Evolutionary conservation across 1,140 invertebrate species (phyloP), one percentile per base, ranked within the genome.

Genomic region (Gonioctena quinquepunctata): DNA sequence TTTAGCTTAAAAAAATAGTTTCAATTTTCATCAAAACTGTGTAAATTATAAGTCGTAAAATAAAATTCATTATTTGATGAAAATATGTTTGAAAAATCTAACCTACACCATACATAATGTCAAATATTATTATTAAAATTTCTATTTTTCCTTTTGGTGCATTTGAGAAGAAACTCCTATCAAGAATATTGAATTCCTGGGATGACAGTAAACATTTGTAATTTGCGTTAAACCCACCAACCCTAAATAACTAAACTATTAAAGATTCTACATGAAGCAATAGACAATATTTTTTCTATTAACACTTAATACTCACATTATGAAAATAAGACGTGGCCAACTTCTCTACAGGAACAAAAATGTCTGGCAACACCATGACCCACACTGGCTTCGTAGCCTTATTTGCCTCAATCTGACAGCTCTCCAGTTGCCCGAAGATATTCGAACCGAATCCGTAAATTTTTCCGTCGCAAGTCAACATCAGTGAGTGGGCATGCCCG

Each of bases 281-380:
- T n/a, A n/a, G n/a, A n/a, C n/a, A n/a, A n/a, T n/a, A n/a, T n/a
- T n/a, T n/a, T n/a, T n/a, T n/a, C n/a, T n/a, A n/a, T n/a, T n/a
- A n/a, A n/a, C n/a, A n/a, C n/a, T n/a, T n/a, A 25, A 26, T 49
- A 86, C 90, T 88, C 86, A 94, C 92, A 86, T 90, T 93, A 76
- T 94, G 92, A 84, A 95, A 95, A 83, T 93, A 94, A 78, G 89
- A 90, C 26, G 92, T 91, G 65, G 90, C 86, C 77, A 95, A 89
- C 69, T 88, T 83, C 64, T 85, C 87, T 72, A 94, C 89, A 62
- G 84, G 83, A 72, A 86, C 86, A 69, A 83, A 81, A 63, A 84
- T 83, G 18, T 87, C 85, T 2, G 88, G 83, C 52, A 90, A 79
- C 16, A 87, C 76, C 25, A 89, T 84, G 61, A 90, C 81, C 79